These are phyloP conservation scores for Indicator maculatus DNA, from an alignment of 2,113 vertebrate species.

Conservation along the genomic window DNA sequence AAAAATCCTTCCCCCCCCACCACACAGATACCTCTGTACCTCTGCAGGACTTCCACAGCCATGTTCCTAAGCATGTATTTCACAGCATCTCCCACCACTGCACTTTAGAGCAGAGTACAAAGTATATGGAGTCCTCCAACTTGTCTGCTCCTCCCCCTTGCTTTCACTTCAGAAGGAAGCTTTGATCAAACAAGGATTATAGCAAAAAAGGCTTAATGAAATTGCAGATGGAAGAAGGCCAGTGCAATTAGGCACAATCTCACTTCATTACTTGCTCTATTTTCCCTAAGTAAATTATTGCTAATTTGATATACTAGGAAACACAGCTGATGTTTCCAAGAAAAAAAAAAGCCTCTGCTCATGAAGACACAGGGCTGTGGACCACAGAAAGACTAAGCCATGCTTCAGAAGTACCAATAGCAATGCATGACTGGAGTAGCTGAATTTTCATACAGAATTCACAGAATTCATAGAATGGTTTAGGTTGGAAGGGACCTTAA, in stretches of 20 bases:
- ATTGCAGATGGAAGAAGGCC: constrained; percentile 18
- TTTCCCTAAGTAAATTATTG: constrained; percentile 18
- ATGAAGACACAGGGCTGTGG: neutral
- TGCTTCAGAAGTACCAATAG: neutral
- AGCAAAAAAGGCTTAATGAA: neutral
- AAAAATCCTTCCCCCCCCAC: neutral
- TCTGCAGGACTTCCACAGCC: neutral
- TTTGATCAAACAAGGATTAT: neutral
- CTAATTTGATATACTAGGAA: neutral
- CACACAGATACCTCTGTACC: neutral
- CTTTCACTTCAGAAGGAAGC: neutral
- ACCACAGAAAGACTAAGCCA: neutral
- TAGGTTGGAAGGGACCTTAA: too few relatives aligned
- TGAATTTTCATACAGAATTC: neutral
- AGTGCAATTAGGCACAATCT: neutral
- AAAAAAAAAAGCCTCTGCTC: neutral
- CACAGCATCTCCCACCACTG: neutral
- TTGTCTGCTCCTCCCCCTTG: neutral
- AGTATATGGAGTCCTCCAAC: neutral
- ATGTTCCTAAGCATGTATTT: neutral
- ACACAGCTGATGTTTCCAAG: neutral
- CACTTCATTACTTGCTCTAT: neutral
- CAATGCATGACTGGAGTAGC: neutral
- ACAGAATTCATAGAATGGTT: too few relatives aligned
- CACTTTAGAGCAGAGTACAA: neutral